Conservation (phyloP, 1,140 invertebrate genomes). For the Dendroctonus ponderosae region DNA sequence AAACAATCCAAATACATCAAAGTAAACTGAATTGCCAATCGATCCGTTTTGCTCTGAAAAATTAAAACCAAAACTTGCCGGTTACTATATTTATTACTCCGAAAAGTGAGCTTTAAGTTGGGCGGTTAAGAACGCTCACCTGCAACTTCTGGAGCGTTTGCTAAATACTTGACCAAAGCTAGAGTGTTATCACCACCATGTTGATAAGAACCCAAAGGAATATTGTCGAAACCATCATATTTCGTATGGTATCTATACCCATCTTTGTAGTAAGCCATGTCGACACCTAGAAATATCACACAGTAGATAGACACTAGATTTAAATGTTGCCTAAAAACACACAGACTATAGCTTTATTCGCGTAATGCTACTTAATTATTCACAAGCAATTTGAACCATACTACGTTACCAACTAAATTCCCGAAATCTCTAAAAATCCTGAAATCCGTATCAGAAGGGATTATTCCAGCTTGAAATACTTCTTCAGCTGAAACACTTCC, state of each 20-base stretch:
- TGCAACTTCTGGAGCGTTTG: constrained; percentile 48
- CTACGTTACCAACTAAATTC: constrained; percentile 41
- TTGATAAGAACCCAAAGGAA: constrained; percentile 66
- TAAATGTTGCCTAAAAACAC: too few species aligned
- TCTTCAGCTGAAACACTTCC: constrained; percentile 70
- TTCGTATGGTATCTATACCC: constrained; percentile 80
- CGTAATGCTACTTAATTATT: too few species aligned
- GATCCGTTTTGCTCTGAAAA: constrained; percentile 45
- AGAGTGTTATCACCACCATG: constrained; percentile 64
- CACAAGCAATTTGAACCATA: too few species aligned
- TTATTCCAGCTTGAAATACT: constrained; percentile 69
- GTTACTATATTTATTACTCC: too few species aligned
- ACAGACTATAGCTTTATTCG: too few species aligned
- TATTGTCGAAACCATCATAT: constrained; percentile 63
- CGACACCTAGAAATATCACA: constrained; percentile 59
- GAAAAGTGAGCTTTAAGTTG: too few species aligned
- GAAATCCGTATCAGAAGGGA: constrained; percentile 80
- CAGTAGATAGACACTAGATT: too few species aligned
- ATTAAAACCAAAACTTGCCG: too few species aligned
- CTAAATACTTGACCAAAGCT: constrained; percentile 54
- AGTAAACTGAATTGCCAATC: constrained; percentile 57
- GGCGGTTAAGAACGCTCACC: too few species aligned
- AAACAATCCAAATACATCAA: constrained; percentile 59
- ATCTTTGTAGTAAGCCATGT: constrained; percentile 74
- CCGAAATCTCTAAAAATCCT: constrained; percentile 72